These are phyloP conservation scores for Furcifer pardalis DNA, from an alignment of 2,797 vertebrate genomes.

Conservation along the genomic window DNA sequence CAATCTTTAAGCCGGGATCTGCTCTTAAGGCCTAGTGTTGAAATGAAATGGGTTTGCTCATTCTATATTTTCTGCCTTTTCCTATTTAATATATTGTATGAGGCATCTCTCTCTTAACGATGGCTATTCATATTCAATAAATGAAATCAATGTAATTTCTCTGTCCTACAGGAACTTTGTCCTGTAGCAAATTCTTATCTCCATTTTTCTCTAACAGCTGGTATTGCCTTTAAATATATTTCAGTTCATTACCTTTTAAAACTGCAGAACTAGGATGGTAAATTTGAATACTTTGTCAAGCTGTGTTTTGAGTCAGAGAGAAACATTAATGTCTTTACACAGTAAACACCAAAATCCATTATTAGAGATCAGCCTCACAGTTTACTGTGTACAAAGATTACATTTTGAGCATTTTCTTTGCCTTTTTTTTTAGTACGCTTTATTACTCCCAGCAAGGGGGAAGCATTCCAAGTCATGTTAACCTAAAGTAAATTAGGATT, in stretches of 20 bases:
- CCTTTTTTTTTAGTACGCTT: slow-evolving; percentile 43
- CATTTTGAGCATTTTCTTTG: slow-evolving; percentile 37
- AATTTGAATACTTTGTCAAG: slow-evolving; percentile 56
- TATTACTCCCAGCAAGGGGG: slow-evolving; percentile 53
- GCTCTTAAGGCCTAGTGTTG: too few species aligned
- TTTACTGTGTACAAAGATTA: slow-evolving; percentile 50
- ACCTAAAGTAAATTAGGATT: slow-evolving; percentile 66
- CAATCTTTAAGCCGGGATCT: too few species aligned
- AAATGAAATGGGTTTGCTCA: too few species aligned
- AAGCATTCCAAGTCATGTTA: slow-evolving; percentile 56
- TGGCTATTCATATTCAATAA: slow-evolving; percentile 1
- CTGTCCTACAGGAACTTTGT: background rate
- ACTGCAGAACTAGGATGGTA: slow-evolving; percentile 1
- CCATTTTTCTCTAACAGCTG: background rate
- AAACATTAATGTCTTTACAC: slow-evolving; percentile 59
- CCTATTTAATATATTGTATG: background rate
- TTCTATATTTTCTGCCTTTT: background rate
- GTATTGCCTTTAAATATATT: slow-evolving; percentile 5
- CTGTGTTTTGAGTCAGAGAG: slow-evolving; percentile 44
- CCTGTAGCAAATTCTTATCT: background rate
- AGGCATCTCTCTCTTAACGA: background rate
- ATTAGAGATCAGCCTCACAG: slow-evolving; percentile 57
- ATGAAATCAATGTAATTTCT: background rate
- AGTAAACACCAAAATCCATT: slow-evolving; percentile 53
- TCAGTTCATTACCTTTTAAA: background rate